phyloP scores from a whole-genome alignment of 2,113 vertebrate genomes.

The Capricornis sumatraensis region DNA sequence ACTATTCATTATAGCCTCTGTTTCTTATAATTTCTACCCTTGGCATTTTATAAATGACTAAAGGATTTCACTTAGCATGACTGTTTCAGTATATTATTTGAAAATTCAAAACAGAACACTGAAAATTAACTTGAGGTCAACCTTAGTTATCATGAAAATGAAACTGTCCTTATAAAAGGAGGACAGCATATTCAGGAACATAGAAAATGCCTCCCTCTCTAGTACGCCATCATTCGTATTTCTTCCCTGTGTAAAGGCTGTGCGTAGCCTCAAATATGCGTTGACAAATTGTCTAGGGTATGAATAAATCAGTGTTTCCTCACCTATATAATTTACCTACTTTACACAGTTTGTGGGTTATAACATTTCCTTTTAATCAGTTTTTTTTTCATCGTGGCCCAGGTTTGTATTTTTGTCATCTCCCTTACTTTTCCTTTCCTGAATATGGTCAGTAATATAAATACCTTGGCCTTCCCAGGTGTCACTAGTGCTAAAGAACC shows the following conservation, averaged over 20 bases:
- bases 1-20: background rate
- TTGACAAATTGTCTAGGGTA: background rate
- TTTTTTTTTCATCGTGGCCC: background rate
- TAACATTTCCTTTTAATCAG: background rate
- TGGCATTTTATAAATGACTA: background rate
- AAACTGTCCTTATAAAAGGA: background rate
- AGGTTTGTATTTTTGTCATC: background rate
- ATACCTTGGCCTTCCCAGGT: background rate
- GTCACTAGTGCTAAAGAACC: background rate
- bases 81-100: background rate
- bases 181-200: background rate
- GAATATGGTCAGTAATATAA: background rate
- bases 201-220: background rate
- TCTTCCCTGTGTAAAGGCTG: background rate
- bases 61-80: background rate
- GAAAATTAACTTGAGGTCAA: background rate
- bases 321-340: background rate
- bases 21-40: background rate
- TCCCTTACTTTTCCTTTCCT: background rate
- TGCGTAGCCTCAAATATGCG: background rate
- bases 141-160: background rate
- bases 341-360: background rate
- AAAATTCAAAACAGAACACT: background rate
- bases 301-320: background rate
- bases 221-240: background rate